Base-by-base conservation (phyloP, 2,797 vertebrate genomes). In the Acropternis orthonyx region DNA sequence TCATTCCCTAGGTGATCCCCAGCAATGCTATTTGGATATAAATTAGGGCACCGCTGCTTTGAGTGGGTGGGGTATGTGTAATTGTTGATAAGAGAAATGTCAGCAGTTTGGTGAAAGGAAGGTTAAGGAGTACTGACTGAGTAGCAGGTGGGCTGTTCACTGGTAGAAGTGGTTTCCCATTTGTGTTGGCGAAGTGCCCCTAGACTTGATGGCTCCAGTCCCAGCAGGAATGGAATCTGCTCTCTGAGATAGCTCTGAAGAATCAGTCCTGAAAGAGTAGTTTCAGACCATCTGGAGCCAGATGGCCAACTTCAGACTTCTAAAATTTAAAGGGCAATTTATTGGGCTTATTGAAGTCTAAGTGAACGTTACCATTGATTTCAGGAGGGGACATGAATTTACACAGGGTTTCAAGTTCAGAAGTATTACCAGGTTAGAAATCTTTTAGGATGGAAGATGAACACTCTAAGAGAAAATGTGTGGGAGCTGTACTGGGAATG, bases 261-360 rank as follows among this genome's bases (percentile, higher is more conserved):
- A 89, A 85, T 81, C 84, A 76, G 85, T 89, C 93, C 92, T 95
- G 77, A 94, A 95, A 95, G 89, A 94, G 72, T 89, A 79, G 84
- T 93, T 96, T 90, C 92, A 95, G 94, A 92, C 95, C 96, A 96
- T 97, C 91, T 91, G 93, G 88, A 96, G 92, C 96, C 94, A 95
- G 95, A 95, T 97, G 96, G 96, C 62, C 55, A 93, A 66, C 89
- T 96, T 95, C 90, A 97, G 94, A 92, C 37, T 91, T 93, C 88
- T 87, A 67, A 59, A 82, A 92, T 93, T 93, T 91, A 94, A 95
- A 96, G 87, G 66, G 85, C 66, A 81, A 84, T 88, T 95, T 93
- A 78, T 65, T 63, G 1, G 51, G 62, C 26, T 94, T 88, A 91
- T 81, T 95, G 82, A 93, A 95, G 46, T 91, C 85, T 72, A 55